Conservation (phyloP, 2,888 invertebrate genomes). For the Leucophora obtusa region DNA sequence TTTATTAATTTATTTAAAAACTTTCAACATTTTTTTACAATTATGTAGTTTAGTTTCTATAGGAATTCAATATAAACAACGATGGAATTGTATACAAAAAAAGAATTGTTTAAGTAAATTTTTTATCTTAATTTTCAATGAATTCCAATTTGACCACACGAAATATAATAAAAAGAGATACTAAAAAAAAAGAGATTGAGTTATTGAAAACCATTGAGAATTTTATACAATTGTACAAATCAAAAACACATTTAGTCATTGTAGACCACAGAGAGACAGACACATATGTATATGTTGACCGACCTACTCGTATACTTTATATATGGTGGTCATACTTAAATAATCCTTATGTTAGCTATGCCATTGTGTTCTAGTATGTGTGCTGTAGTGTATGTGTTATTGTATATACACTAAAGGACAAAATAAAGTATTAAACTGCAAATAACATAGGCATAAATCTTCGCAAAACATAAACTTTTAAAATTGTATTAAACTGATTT, state of each 20-base stretch:
- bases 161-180: neutral
- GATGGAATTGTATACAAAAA: too few species aligned
- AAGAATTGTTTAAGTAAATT: neutral
- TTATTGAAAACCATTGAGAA: slow-evolving; percentile 26
- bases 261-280: neutral
- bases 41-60: too few species aligned
- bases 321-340: neutral
- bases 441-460: too few species aligned
- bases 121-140: neutral
- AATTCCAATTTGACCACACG: neutral
- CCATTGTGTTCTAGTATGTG: neutral
- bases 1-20: too few species aligned
- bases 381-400: neutral
- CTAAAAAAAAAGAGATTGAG: neutral
- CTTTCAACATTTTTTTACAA: too few species aligned
- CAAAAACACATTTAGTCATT: slow-evolving; percentile 35
- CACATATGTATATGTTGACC: neutral
- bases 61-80: too few species aligned
- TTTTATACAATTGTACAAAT: slow-evolving; percentile 42
- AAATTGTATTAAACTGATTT: too few species aligned
- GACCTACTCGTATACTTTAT: neutral
- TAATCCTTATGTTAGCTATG: neutral
- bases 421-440: too few species aligned
- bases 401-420: too few species aligned
- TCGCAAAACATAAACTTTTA: too few species aligned